Evolutionary conservation across 2,797 vertebrate genomes (phyloP).

Genomic region (Melanotaenia boesemani): DNA sequence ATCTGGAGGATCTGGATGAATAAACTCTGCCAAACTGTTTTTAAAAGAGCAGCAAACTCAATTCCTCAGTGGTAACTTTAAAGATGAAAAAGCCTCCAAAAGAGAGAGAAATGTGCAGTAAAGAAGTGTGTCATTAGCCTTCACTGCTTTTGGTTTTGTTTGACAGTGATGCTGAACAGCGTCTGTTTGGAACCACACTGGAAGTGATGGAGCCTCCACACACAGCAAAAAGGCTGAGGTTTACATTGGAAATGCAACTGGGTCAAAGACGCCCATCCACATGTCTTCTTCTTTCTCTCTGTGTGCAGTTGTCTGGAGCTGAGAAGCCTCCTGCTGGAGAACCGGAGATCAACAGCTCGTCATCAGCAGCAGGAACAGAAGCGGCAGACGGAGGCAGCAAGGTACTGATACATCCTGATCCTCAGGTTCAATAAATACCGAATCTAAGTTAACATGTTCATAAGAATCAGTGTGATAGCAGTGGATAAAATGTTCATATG

Average conservation of each 20-base stretch:
- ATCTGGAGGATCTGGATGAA: background rate
- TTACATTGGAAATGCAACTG: conserved; percentile 3
- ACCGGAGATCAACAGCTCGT: conserved; percentile 71
- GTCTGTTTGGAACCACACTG: background rate
- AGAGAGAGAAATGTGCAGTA: background rate
- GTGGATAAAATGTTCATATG: too few relatives aligned
- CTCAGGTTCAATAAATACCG: background rate
- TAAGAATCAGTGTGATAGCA: background rate
- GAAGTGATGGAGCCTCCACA: background rate
- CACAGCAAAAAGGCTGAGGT: background rate
- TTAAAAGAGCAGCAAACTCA: background rate
- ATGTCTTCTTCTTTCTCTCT: conserved; percentile 7
- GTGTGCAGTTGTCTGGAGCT: conserved; percentile 67
- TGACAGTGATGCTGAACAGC: background rate
- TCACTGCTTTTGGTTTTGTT: background rate
- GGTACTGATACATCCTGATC: conserved; percentile 42
- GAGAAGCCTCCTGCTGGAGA: conserved; percentile 81
- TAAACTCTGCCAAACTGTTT: background rate
- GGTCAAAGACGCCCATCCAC: conserved; percentile 1
- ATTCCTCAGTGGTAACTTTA: background rate
- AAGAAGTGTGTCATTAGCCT: too few relatives aligned
- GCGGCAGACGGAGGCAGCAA: conserved; percentile 83
- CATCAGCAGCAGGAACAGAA: conserved; percentile 65
- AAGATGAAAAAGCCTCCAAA: background rate
- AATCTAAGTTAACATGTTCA: background rate